These are phyloP conservation scores for Henricia sp. DNA, from an alignment of 53 echinoderm and acorn worm species.

Conservation along the genomic window DNA sequence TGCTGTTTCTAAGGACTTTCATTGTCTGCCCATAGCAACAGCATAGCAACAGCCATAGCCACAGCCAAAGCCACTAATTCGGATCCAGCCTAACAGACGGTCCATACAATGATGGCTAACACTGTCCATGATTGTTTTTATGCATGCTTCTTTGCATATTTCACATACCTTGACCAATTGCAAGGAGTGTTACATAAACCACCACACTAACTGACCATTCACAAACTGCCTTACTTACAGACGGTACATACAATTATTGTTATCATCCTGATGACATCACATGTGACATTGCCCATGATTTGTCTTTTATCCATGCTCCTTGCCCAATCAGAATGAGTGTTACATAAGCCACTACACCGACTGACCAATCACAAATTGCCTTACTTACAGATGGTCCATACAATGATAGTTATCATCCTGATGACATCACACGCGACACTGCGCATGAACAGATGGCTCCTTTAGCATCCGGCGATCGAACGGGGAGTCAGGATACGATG, in stretches of 20 bases:
- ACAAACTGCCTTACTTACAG: neutral
- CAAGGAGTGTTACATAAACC: neutral
- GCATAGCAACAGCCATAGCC: too few species aligned
- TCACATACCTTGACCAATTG: too few species aligned
- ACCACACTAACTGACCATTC: slow-evolving; percentile 2
- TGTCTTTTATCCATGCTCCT: too few species aligned
- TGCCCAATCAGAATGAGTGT: too few species aligned
- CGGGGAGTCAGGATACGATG: slow-evolving; percentile 61
- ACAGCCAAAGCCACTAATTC: too few species aligned
- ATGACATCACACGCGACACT: slow-evolving; percentile 44
- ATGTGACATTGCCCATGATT: too few species aligned
- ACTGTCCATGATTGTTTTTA: too few species aligned
- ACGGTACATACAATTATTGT: too few species aligned
- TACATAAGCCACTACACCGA: neutral
- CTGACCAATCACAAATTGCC: neutral
- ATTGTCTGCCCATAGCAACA: too few species aligned
- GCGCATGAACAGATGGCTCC: slow-evolving; percentile 57
- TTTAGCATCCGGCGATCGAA: slow-evolving; percentile 33
- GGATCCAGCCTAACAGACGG: too few species aligned
- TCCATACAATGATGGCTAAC: too few species aligned
- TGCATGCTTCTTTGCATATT: neutral
- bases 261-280: slow-evolving; percentile 52
- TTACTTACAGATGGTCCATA: slow-evolving; percentile 1
- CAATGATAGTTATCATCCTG: slow-evolving; percentile 34
- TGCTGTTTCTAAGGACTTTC: too few species aligned